Evolutionary conservation across 2,888 invertebrate genomes (phyloP), one percentile per base, ranked within the genome.

Genomic region (Micoletzkya japonica): DNA sequence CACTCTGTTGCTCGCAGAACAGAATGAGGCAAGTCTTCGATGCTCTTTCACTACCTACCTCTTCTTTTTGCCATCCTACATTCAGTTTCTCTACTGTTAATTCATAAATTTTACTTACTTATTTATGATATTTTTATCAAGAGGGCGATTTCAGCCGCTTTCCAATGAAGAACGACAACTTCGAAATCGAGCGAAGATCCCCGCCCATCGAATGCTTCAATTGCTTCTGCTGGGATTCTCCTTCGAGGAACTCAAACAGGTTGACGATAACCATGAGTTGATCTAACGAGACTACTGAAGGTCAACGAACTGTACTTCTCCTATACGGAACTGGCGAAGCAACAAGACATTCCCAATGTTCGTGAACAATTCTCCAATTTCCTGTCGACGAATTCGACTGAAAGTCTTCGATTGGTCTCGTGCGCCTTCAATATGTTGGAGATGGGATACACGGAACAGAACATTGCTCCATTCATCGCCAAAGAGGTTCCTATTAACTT

Each of bases 221-320:
- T 34, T 79, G n/a, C 72, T 79, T 64, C 74, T 75, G 34, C 56
- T 79, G 10, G 77, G 77, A 10, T 79, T 79, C 60, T 63, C 73
- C 24, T 79, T 75, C 52, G 76, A 76, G n/a, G 79, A 79, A 28
- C 56, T 77, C 26, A 76, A 74, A 52, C 73, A 74, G 68, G 71
- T 79, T 24, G 0, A 34, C 7, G 7, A 54, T 50, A 0, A 28
- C 36, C 10, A 17, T 60, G 17, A 14, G 20, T 44, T 44, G 44
- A 10, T 14, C 10, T 10, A 44, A 20, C 44, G 10, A n/a, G 44
- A 10, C 44, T 20, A 20, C 7, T 57, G 37, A 20, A 67, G 67
- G 28, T 67, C 30, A 67, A 67, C 67, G 67, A 67, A 28, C 28
- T 57, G 44, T 67, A 44, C 57, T 32, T 28, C 34, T 34, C 32